Base-by-base conservation (phyloP, 1,140 invertebrate species). In the Polypedilum pembai region DNA sequence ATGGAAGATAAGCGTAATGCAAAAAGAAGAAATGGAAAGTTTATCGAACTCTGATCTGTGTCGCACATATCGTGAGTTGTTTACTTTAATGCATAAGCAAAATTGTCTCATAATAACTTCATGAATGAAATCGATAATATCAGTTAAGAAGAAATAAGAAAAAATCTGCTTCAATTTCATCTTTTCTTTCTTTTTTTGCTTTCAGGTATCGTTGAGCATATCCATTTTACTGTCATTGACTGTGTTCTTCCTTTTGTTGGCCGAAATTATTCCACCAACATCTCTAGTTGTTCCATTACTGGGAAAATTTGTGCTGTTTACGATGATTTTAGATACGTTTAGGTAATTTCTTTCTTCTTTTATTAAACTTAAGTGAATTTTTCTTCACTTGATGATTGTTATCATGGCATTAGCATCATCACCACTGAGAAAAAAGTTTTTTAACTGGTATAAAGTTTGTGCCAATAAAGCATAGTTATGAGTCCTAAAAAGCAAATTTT, bases 261-360 rank as follows among this genome's bases (percentile, higher is more conserved):
- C 96, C 76, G 95, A 98, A 86, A 97, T 99, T 81, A 98, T 99
- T 84, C 98, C 98, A 75, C 97, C 98, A 40, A 99, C 98, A 40
- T 98, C 95, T 74, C 89, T 99, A 75, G 96, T 98, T 73, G 96
- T 99, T 78, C 97, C 98, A 75, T 88, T 99, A 76, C 90, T 99
- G 76, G 97, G 98, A 77, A 99, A 99, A 86, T 99, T 99, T 85
- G 92, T 99, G 78, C 89, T 99, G 75, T 99, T 99, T 87, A 99
- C 98, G 73, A 98, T 99, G 96, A 98, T 99, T 80, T 88, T 99
- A 77, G 96, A 99, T 82, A 95, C 93, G 66, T 92, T 95, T 84
- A 99, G 97, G 89, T 94, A 85, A 85, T 33, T 33, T 33, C 5
- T 33, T 5, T 33, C 24, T 5, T 33, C 5, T 33, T 33, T 33